Conservation (phyloP, 2,888 invertebrate genomes). For the Lepidochitona cinerea region DNA sequence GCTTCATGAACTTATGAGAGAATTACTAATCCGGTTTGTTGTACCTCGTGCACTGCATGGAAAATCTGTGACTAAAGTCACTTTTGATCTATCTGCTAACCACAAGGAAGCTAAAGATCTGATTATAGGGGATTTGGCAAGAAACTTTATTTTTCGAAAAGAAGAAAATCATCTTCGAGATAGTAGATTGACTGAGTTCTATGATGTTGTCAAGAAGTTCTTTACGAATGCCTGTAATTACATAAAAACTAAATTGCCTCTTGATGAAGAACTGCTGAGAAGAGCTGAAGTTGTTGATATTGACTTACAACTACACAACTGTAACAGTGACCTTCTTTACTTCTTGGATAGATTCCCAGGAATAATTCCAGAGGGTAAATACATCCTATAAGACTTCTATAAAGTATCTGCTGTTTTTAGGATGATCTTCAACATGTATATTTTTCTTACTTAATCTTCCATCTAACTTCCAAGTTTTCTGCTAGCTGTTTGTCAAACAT, state of each 20-base stretch:
- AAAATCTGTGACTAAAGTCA: constrained; percentile 2
- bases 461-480: too few species aligned
- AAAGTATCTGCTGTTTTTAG: too few species aligned
- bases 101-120: neutral
- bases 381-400: too few species aligned
- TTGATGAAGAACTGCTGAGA: constrained; percentile 27
- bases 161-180: constrained; percentile 23
- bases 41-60: constrained; percentile 17
- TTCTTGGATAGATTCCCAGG: constrained; percentile 27
- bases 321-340: neutral
- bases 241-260: constrained; percentile 26
- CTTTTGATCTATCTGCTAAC: constrained; percentile 7
- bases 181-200: constrained; percentile 23
- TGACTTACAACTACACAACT: constrained; percentile 7
- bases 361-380: constrained; percentile 2
- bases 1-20: too few species aligned
- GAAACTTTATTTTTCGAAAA: constrained; percentile 18
- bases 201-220: constrained; percentile 15
- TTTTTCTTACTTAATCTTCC: too few species aligned
- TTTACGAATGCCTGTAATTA: constrained; percentile 24
- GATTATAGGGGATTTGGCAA: constrained; percentile 16
- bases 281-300: constrained; percentile 31
- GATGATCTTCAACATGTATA: too few species aligned
- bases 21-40: constrained; percentile 18
- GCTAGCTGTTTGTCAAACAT: too few species aligned